These are phyloP conservation scores for Mycteria americana DNA, from an alignment of 2,797 vertebrate species.

Conservation along the genomic window DNA sequence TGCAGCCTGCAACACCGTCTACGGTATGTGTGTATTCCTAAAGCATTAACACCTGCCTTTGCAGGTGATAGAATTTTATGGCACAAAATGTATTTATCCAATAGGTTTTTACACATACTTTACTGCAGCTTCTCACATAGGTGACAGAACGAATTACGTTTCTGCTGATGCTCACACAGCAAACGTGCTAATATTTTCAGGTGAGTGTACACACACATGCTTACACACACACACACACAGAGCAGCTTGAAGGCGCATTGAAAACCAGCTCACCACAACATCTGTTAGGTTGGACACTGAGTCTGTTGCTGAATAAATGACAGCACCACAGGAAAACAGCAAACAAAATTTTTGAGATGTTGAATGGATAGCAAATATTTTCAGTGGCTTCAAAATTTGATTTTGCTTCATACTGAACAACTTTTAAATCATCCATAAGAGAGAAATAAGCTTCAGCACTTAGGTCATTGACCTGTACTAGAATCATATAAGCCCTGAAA, in stretches of 20 bases:
- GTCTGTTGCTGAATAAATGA: neutral
- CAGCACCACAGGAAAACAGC: neutral
- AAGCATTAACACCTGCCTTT: conserved; percentile 23
- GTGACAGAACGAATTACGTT: neutral
- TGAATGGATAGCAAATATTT: neutral
- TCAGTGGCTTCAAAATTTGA: neutral
- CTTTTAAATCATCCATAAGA: neutral
- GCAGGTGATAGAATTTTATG: conserved; percentile 8
- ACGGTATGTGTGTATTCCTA: neutral
- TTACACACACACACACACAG: neutral
- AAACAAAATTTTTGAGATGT: neutral
- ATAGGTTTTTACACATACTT: neutral
- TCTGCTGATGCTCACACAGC: neutral
- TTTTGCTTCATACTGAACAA: neutral
- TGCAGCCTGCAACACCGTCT: neutral
- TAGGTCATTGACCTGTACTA: neutral
- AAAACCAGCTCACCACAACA: neutral
- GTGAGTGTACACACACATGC: neutral
- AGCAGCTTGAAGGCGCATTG: neutral
- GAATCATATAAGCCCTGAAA: neutral
- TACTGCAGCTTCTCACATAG: neutral
- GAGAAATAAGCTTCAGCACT: neutral
- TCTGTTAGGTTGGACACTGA: neutral
- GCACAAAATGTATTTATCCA: neutral
- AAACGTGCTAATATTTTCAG: neutral